Evolutionary conservation across 2,888 invertebrate species (phyloP), one percentile per base, ranked within the genome.

Genomic region (Stratiomys singularior): DNA sequence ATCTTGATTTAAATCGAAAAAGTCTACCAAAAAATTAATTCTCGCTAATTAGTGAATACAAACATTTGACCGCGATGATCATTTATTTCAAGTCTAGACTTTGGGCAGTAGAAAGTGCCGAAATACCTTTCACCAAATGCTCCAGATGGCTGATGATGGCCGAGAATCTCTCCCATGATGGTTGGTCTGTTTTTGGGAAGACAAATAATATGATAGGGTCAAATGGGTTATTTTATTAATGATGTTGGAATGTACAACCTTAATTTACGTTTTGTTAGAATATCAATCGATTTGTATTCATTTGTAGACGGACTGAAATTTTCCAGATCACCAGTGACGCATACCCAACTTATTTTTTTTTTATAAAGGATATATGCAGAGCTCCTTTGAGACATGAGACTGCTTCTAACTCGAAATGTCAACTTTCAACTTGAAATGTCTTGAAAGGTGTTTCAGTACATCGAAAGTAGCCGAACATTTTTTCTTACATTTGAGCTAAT

Each of bases 31-130:
- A 74, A 30, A 76, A 76, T 66, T 76, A 76, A 76, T 76, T 56
- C 60, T 23, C 67, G 76, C 64, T 76, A 76, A 76, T 76, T 76
- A 66, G 76, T 47, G 76, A 76, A 76, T 52, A 76, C 66, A 76
- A 76, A 67, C 76, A 76, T 9, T 52, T 27, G 46, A 56, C 37
- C 11, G 52, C 64, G 1, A 18, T 30, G 37, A 76, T 76, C 46
- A 64, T 76, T 76, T 76, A 67, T 76, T 67, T 76, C 47, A 76
- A 47, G 69, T 69, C 69, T 69, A 69, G 69, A 69, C 69, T 23
- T 13, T 69, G 46, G 47, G 23, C 64, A 64, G 63, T 47, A 64
- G 64, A 64, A 76, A 76, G 76, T 76, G 76, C 76, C 52, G 64
- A 64, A 27, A 64, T 47, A 27, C 27, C 47, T 76, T 64, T 76